Percentiles rank a stretch among this genome's conserved stretches.
phyloP scores from a whole-genome alignment of 2,888 invertebrate genomes.

The Hofmannophila pseudospretella region DNA sequence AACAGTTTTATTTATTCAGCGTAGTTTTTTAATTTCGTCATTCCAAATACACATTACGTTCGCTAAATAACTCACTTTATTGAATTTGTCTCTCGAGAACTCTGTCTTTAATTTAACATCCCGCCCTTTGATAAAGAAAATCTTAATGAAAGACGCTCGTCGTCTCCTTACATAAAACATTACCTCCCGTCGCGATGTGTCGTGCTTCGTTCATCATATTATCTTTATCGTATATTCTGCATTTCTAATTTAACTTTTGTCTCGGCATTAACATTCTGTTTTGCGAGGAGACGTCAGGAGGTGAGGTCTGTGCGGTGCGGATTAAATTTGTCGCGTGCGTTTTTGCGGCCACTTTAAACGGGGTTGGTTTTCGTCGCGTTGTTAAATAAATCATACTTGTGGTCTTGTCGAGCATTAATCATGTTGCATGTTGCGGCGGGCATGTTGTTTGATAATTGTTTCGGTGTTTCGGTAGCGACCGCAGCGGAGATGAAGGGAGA shows the following conservation, averaged over 20 bases:
- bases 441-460: slow-evolving; percentile 31
- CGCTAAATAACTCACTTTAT: slow-evolving; percentile 10
- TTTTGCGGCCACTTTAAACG: slow-evolving; percentile 38
- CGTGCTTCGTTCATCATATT: slow-evolving; percentile 60
- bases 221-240: slow-evolving; percentile 50
- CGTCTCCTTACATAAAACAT: slow-evolving; percentile 61
- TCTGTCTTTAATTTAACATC: slow-evolving; percentile 14
- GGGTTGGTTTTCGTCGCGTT: slow-evolving; percentile 31
- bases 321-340: slow-evolving; percentile 36
- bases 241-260: slow-evolving; percentile 51
- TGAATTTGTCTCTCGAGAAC: slow-evolving; percentile 14
- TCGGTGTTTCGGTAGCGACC: slow-evolving; percentile 19
- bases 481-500: slow-evolving; percentile 27
- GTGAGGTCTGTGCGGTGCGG: slow-evolving; percentile 21
- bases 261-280: slow-evolving; percentile 23
- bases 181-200: slow-evolving; percentile 58
- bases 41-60: not conserved
- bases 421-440: slow-evolving; percentile 42
- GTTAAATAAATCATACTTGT: slow-evolving; percentile 56
- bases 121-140: slow-evolving; percentile 39
- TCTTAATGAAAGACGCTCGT: slow-evolving; percentile 46
- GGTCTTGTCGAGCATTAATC: slow-evolving; percentile 52
- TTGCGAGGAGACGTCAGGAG: slow-evolving; percentile 17
- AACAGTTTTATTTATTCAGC: not conserved
- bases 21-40: not conserved